Evolutionary conservation across 2,797 vertebrate genomes (phyloP).

Genomic region (Neopelma chrysocephalum): DNA sequence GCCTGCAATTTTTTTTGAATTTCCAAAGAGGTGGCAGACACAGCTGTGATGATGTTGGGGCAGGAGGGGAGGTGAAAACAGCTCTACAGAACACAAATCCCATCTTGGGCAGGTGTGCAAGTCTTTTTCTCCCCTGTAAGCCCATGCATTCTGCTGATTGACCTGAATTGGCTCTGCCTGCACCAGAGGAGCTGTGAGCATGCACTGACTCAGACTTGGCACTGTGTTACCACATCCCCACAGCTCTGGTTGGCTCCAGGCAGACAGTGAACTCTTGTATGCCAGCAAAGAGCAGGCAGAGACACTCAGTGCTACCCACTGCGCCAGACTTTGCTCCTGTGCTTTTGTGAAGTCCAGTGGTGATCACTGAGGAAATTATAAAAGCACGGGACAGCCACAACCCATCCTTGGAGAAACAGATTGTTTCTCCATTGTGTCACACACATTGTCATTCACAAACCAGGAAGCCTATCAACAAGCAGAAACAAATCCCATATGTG

Average conservation of each 20-base stretch:
- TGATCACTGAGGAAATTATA: background rate
- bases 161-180: background rate
- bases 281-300: background rate
- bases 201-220: background rate
- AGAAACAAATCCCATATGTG: background rate
- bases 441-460: background rate
- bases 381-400: background rate
- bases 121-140: background rate
- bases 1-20: background rate
- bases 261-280: background rate
- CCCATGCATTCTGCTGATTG: background rate
- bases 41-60: background rate
- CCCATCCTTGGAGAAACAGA: background rate
- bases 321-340: background rate
- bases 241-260: background rate
- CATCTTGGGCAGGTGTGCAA: too few species aligned
- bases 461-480: background rate
- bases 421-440: background rate
- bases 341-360: background rate
- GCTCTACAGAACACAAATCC: background rate
- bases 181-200: background rate
- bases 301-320: background rate
- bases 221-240: background rate
- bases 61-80: background rate
- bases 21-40: background rate